phyloP scores from a whole-genome alignment of 2,797 vertebrate genomes.

The Pipistrellus pygmaeus region DNA sequence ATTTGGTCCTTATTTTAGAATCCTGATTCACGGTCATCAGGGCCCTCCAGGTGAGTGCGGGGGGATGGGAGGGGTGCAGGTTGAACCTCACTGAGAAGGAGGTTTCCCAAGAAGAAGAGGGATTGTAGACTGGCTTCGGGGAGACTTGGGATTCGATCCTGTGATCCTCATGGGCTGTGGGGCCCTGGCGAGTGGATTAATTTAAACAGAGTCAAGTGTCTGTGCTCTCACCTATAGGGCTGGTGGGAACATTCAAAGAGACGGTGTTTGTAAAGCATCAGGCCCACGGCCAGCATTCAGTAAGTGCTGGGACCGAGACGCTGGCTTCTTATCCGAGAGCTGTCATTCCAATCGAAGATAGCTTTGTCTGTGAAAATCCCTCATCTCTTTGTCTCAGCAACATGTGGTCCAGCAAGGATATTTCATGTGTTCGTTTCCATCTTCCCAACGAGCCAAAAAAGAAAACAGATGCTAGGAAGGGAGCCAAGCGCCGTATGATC shows the following conservation, averaged over 20 bases:
- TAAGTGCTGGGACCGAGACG: not conserved
- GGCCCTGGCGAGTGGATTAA: not conserved
- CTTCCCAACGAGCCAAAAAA: slow-evolving; percentile 34
- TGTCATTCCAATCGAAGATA: not conserved
- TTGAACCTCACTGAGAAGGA: no score
- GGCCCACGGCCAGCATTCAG: rapidly evolving
- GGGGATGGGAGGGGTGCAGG: not conserved
- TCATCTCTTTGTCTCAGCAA: not conserved
- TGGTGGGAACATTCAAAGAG: not conserved
- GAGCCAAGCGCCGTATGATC: not conserved
- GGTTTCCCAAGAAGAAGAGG: not conserved
- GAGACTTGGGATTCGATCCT: no score
- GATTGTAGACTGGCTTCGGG: not conserved
- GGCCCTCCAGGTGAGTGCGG: not conserved
- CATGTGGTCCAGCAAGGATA: not conserved
- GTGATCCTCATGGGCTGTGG: rapidly evolving
- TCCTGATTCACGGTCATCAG: not conserved
- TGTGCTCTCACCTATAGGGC: not conserved
- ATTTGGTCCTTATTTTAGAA: not conserved
- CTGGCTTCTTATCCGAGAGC: not conserved
- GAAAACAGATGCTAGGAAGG: slow-evolving; percentile 70
- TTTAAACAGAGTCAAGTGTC: not conserved
- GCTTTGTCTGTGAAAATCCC: not conserved
- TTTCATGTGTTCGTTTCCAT: not conserved
- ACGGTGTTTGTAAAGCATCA: rapidly evolving